phyloP scores from a whole-genome alignment of 2,888 invertebrate genomes.

The Athripsodes cinereus region DNA sequence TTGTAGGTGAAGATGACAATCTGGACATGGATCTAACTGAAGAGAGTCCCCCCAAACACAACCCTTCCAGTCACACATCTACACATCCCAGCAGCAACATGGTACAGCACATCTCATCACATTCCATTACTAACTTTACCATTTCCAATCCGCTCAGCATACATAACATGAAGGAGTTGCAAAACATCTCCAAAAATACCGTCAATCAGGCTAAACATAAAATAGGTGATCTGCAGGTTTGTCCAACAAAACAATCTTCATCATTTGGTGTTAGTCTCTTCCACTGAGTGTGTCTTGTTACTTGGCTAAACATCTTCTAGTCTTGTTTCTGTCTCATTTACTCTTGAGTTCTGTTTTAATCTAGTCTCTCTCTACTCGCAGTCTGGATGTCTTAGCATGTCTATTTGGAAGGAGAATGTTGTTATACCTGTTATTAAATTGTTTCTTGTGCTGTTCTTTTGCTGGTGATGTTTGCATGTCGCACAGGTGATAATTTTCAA shows the following conservation, averaged over 20 bases:
- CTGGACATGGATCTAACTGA: conserved; percentile 35
- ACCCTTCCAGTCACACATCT: conserved; percentile 16
- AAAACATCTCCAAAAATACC: conserved; percentile 40
- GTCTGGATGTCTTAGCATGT: too few relatives aligned
- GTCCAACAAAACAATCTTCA: background rate
- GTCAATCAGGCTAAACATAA: conserved; percentile 55
- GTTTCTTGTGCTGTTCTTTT: too few relatives aligned
- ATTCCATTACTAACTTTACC: conserved; percentile 28
- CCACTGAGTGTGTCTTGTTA: too few relatives aligned
- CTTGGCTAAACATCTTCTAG: too few relatives aligned
- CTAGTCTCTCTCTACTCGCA: too few relatives aligned
- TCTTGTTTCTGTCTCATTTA: too few relatives aligned
- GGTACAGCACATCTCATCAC: conserved; percentile 17
- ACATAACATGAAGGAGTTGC: conserved; percentile 48
- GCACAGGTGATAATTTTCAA: too few relatives aligned
- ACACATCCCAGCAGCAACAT: conserved; percentile 22
- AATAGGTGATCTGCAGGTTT: conserved; percentile 60
- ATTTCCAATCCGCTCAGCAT: conserved; percentile 28
- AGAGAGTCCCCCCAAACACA: conserved; percentile 28
- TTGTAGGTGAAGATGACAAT: conserved; percentile 43
- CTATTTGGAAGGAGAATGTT: too few relatives aligned
- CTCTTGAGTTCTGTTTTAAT: too few relatives aligned
- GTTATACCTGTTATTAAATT: too few relatives aligned
- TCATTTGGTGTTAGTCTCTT: too few relatives aligned
- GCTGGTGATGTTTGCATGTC: too few relatives aligned